These are phyloP conservation scores for Ophioninae sp. DNA, from an alignment of 2,888 invertebrate species.

Conservation along the genomic window DNA sequence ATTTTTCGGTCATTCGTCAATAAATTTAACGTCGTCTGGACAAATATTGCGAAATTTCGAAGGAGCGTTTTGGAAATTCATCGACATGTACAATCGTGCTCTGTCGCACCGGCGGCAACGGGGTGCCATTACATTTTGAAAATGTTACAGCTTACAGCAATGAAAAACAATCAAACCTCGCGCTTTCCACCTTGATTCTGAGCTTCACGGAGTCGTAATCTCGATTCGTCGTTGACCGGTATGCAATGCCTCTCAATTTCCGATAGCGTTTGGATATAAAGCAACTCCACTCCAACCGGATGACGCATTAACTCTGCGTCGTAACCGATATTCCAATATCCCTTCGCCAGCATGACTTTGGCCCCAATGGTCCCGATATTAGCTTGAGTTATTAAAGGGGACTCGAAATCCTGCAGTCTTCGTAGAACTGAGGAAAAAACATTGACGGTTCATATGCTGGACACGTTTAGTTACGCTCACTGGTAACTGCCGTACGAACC, in stretches of 20 bases:
- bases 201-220: conserved; percentile 86
- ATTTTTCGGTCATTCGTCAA: too few species aligned
- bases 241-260: conserved; percentile 96
- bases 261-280: conserved; percentile 93
- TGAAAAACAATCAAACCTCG: conserved; percentile 83
- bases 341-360: conserved; percentile 93
- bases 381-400: conserved; percentile 95
- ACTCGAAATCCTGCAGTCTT: conserved; percentile 97
- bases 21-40: too few species aligned
- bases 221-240: conserved; percentile 86
- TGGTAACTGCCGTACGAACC: conserved; percentile 77
- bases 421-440: conserved; percentile 86
- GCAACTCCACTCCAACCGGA: conserved; percentile 90
- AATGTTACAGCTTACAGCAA: neutral
- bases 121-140: too few species aligned
- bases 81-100: too few species aligned
- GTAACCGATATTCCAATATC: conserved; percentile 94
- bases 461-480: neutral
- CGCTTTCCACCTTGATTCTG: conserved; percentile 90
- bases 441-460: neutral
- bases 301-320: conserved; percentile 92
- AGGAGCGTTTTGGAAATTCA: neutral
- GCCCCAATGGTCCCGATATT: conserved; percentile 86
- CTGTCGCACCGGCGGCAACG: too few species aligned
- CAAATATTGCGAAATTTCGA: neutral